A percentile compares a stretch with the other conserved stretches of the same genome.
phyloP scores from a whole-genome alignment of 2,113 vertebrate genomes.

The Apistogramma diplotaenia region DNA sequence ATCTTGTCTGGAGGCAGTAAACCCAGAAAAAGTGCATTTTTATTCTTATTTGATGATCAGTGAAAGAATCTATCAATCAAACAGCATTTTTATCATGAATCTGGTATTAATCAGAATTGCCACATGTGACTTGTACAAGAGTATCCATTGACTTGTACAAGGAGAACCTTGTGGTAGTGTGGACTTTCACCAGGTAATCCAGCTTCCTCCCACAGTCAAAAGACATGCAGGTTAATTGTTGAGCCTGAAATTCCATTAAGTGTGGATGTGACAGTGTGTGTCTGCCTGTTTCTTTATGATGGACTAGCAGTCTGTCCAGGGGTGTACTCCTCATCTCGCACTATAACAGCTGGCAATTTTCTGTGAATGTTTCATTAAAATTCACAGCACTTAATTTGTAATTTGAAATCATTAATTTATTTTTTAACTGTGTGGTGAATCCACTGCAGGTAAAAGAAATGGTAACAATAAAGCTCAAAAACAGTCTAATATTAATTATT shows the following conservation, averaged over 20 bases:
- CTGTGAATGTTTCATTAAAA: too few relatives aligned
- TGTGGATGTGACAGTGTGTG: not conserved
- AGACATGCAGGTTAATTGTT: not conserved
- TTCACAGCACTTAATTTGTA: not conserved
- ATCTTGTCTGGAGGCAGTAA: not conserved
- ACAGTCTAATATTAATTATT: not conserved
- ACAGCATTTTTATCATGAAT: not conserved
- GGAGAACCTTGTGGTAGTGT: not conserved
- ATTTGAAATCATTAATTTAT: not conserved
- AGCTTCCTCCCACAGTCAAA: not conserved
- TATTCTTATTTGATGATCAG: not conserved
- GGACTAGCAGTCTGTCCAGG: not conserved
- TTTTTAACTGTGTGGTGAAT: not conserved
- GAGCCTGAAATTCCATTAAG: not conserved
- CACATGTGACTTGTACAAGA: not conserved
- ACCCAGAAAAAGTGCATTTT: not conserved
- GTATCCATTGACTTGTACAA: not conserved
- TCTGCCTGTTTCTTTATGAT: not conserved
- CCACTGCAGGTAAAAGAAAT: not conserved
- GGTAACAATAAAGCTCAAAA: not conserved
- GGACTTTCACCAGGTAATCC: not conserved
- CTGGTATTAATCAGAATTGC: not conserved
- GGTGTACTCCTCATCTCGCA: fast-evolving
- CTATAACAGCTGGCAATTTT: not conserved
- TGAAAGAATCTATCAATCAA: not conserved